A percentile compares a stretch with the other conserved stretches of the same genome.
These are phyloP conservation scores for Paguma larvata DNA, from an alignment of 2,797 vertebrate species.

Conservation along the genomic window DNA sequence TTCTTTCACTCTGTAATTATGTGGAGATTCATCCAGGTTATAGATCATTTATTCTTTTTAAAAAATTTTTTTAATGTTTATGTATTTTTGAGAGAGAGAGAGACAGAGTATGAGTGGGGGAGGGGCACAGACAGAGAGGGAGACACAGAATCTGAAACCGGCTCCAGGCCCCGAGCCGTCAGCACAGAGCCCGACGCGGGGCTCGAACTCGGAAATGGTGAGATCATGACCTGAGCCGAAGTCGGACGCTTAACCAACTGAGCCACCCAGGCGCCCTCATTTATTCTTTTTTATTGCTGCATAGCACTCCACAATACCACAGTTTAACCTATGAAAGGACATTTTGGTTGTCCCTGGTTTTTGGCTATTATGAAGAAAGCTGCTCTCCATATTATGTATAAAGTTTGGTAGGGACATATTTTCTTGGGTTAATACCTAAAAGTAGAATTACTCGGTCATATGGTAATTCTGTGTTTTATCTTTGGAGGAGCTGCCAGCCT, in stretches of 20 bases:
- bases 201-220: no score
- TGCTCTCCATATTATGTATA: not conserved
- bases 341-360: conserved; percentile 16
- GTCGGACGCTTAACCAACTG: no score
- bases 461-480: not conserved
- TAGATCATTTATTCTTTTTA: not conserved
- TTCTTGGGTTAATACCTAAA: not conserved
- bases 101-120: no score
- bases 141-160: no score
- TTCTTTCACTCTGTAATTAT: not conserved
- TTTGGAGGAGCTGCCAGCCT: not conserved
- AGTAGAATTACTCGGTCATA: not conserved
- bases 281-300: not conserved
- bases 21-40: not conserved
- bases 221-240: no score
- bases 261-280: no score
- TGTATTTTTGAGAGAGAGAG: no score
- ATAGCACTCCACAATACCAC: not conserved
- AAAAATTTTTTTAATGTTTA: no score
- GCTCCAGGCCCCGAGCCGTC: no score
- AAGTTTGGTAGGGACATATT: not conserved
- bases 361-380: not conserved
- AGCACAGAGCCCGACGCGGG: no score
- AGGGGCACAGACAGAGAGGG: no score
- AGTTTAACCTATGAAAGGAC: not conserved